Evolutionary conservation across 2,797 vertebrate species (phyloP), one percentile per base, ranked within the genome.

Genomic region (Centropyge bicolor): DNA sequence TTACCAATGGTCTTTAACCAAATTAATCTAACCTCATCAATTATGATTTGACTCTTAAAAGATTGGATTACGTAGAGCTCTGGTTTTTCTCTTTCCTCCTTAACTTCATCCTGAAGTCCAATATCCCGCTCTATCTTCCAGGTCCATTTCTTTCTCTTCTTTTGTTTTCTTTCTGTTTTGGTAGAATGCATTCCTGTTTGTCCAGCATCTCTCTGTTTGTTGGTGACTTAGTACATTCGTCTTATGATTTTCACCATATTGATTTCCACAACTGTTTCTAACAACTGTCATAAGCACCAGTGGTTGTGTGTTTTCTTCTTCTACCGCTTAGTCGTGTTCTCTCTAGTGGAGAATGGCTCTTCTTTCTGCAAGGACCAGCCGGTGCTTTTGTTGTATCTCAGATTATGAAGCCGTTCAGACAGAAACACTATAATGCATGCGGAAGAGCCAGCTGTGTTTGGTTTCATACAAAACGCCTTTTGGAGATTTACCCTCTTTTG

Each of bases 101-200:
- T 89, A 93, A 93, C 95, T 92, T 95, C 94, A 96, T 91, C 89
- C 94, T 95, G 88, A 94, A 93, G 93, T 95, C 92, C 93, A 94
- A 75, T 92, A 82, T 93, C 87, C 91, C 88, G 80, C 90, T 94
- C 92, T 92, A 91, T 94, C 92, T 91, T 92, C 87, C 93, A 94
- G 92, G 90, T 95, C 91, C 92, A 95, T 95, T 90, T 93, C 80
- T 93, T 65, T 93, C 43, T 78, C 81, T 79, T 68, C 61, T 78
- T 89, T 85, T 92, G 5, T 90, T 92, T 89, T 88, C 89, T 78
- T 89, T 91, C 78, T 74, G 86, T 94, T 96, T 87, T 86, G 81
- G 93, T 97, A 94, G 95, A 97, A 96, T 97, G 96, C 96, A 96
- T 97, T 96, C 95, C 95, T 97, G 95, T 98, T 93, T 97, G 96